Evolutionary conservation across 2,113 vertebrate genomes (phyloP).

Genomic region (Cyphomyrus discorhynchus): DNA sequence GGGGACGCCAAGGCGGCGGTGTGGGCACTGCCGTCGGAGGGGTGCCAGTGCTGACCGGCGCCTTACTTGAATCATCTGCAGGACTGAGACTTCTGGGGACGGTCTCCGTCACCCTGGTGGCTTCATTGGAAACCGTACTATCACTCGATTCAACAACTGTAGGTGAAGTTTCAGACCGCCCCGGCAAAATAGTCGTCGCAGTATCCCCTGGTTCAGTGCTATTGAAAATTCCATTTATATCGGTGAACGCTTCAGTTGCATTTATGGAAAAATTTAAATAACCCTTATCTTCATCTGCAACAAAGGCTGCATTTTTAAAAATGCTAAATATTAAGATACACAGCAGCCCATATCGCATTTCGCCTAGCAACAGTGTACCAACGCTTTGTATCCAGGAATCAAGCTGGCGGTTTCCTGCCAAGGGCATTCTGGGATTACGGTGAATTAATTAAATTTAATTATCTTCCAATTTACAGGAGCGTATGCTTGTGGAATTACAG

Average conservation of each 20-base stretch:
- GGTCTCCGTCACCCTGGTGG: background rate
- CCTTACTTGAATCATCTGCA: background rate
- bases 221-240: background rate
- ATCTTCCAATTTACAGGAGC: background rate
- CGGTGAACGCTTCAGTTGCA: background rate
- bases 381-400: slow-evolving; percentile 15
- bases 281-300: background rate
- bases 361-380: slow-evolving; percentile 1
- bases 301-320: background rate
- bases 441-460: background rate
- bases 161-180: background rate
- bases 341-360: slow-evolving; percentile 1
- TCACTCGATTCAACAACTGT: background rate
- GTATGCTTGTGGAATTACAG: background rate
- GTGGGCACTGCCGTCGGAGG: background rate
- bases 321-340: background rate
- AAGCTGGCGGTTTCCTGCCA: background rate
- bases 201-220: background rate
- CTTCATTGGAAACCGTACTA: background rate
- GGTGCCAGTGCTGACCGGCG: background rate
- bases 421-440: background rate
- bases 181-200: background rate
- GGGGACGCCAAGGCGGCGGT: background rate
- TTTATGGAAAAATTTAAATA: background rate
- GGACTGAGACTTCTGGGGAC: background rate